Base-by-base conservation (phyloP, 2,113 vertebrate species). In the Poicephalus gulielmi region DNA sequence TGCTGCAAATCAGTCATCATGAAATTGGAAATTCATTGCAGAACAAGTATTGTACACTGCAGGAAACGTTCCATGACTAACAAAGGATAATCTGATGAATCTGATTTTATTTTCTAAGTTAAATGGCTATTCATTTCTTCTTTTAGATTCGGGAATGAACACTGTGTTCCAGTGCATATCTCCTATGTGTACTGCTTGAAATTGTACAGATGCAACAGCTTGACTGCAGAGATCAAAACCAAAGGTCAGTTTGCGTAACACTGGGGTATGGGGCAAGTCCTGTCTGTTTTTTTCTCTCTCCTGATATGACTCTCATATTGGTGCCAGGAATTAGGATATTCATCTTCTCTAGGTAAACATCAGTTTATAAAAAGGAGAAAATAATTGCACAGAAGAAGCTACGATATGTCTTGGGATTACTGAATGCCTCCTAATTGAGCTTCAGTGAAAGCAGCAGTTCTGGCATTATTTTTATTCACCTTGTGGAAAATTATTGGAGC, bases 401-500 rank as follows among this genome's bases (percentile, higher is more conserved):
- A 88, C 63, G 83, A 83, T 93, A 70, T 20, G 35, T 77, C 91
- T 97, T 88, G 92, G 94, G 94, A 91, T 83, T 80, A 83, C 67
- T 73, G 91, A 95, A 87, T 88, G 83, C 52, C 57, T 97, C 91
- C 84, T 96, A 97, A 96, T 94, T 95, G 88, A 96, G 94, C 92
- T 90, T 95, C 20, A 90, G 94, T 73, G 90, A 87, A 88, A 94
- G 91, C 8, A 5, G 63, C 92, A 78, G 67, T 43, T 50, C 75
- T 83, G 96, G 86, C 80, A 52, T 94, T 94, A 94, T 91, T 97
- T 95, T 91, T 95, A 96, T 92, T 96, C 92, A 96, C 85, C 97
- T 92, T 91, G 92, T 95, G 92, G 97, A 97, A 98, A 97, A 97
- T 97, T 73, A 95, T 81, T 95, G 96, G 96, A 94, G 86, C 91